Evolutionary conservation across 1,140 invertebrate species (phyloP).

Genomic region (Marisa cornuarietis): DNA sequence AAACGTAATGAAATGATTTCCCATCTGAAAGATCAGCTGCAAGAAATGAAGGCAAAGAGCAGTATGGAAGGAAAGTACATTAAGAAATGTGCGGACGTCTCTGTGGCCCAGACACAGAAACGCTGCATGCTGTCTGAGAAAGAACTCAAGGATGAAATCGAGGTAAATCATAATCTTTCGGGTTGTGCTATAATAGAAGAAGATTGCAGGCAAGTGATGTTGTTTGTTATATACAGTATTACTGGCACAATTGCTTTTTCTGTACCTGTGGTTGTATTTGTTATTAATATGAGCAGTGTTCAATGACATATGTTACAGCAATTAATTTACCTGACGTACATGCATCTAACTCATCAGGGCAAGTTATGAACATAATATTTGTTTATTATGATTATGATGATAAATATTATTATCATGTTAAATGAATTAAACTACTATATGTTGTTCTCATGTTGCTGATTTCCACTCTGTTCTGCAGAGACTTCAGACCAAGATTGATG

Average conservation of each 20-base stretch:
- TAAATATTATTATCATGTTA: no score
- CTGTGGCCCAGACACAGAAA: constrained; percentile 63
- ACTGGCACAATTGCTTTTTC: neutral
- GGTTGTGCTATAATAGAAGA: no score
- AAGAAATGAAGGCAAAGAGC: constrained; percentile 61
- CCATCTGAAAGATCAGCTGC: constrained; percentile 61
- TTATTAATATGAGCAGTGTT: neutral
- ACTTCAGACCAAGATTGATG: constrained; percentile 58
- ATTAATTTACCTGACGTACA: no score
- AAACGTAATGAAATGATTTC: constrained; percentile 65
- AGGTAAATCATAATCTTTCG: constrained; percentile 41
- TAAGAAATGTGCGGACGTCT: constrained; percentile 62
- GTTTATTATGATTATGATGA: no score
- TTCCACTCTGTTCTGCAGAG: constrained; percentile 43
- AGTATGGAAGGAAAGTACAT: constrained; percentile 66
- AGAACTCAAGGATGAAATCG: constrained; percentile 56
- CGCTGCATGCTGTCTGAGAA: constrained; percentile 56
- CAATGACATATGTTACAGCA: no score
- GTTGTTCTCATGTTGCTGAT: neutral
- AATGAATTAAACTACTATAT: neutral
- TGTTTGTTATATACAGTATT: neutral
- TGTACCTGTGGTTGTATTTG: neutral
- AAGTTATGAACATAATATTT: no score
- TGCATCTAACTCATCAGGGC: no score
- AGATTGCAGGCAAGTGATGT: neutral